Base-by-base conservation (phyloP, 2,113 vertebrate genomes). In the Scytalopus superciliaris region DNA sequence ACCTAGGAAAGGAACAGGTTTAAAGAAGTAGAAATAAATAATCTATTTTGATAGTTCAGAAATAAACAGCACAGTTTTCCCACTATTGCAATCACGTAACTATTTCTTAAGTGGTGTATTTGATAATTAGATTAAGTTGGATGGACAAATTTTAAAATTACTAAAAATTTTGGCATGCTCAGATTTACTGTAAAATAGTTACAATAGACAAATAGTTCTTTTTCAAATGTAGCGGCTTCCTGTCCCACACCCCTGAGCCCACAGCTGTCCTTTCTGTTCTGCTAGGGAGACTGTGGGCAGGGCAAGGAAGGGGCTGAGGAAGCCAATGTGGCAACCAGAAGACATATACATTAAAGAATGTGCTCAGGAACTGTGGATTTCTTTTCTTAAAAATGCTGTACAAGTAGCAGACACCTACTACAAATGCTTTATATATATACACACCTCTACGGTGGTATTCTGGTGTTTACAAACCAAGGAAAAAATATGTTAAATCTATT, bases 201-300 rank as follows among this genome's bases (percentile, higher is more conserved):
- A n/a, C 12, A 84, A 63, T 2, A 44, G 37, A 33, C 3, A 84
- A 69, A 37, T 2, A 59, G 8, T 19, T 33, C 19, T 31, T 79
- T 67, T 78, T 42, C 42, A 47, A 28, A 7, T 25, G 79, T 39
- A 59, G 39, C 14, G 63, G 14, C 10, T 35, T 59, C 28, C 47
- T 35, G 33, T 4, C 5, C 27, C 30, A 33, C 2, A 3, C 3
- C 44, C 22, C 37, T 2, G 7, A 4, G 2, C 27, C 47, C 10
- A 0, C 0, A 50, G 33, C 27, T 39, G 47, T 7, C 25, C 16
- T 2, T 30, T 63, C 30, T 30, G 56, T 27, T 78, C 21, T 25
- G 37, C 50, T 2, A 3, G 22, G 21, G 27, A 57, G 28, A 37
- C 2, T 3, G 50, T 15, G 12, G 42, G n/a, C 52, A 47, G 17